Percentiles rank a stretch among this genome's conserved stretches.
Conservation (phyloP, 2,113 vertebrate species). For the Aphyosemion australe region DNA sequence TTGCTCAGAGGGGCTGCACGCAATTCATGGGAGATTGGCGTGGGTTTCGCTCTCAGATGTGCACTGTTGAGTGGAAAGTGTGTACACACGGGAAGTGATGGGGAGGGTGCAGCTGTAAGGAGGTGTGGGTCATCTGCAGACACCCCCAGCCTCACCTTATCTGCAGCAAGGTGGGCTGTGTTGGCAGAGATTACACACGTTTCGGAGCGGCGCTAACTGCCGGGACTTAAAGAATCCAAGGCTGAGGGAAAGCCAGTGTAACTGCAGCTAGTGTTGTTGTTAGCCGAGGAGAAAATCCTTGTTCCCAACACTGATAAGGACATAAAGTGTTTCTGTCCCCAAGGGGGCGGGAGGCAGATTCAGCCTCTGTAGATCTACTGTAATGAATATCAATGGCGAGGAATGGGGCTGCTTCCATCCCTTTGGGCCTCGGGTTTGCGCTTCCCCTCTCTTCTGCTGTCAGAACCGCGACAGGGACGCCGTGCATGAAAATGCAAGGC, state of each 20-base stretch:
- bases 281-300: slow-evolving; percentile 76
- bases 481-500: slow-evolving; percentile 70
- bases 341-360: slow-evolving; percentile 63
- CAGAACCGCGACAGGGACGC: slow-evolving; percentile 63
- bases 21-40: slow-evolving; percentile 50
- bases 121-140: slow-evolving; percentile 59
- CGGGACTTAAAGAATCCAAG: slow-evolving; percentile 54
- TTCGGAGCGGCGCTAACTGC: slow-evolving; percentile 61
- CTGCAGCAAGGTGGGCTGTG: slow-evolving; percentile 66
- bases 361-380: slow-evolving; percentile 69
- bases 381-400: slow-evolving; percentile 77
- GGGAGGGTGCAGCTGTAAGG: slow-evolving; percentile 20
- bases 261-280: slow-evolving; percentile 69
- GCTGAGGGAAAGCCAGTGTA: slow-evolving; percentile 47
- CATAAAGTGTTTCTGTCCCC: slow-evolving; percentile 76
- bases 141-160: slow-evolving; percentile 65
- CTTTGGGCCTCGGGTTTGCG: slow-evolving; percentile 62
- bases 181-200: slow-evolving; percentile 74
- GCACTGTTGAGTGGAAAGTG: slow-evolving; percentile 40
- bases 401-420: slow-evolving; percentile 60
- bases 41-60: slow-evolving; percentile 40
- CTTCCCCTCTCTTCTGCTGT: slow-evolving; percentile 56
- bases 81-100: slow-evolving; percentile 31
- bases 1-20: slow-evolving; percentile 26
- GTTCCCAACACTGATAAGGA: slow-evolving; percentile 77